Evolutionary conservation across 2,888 invertebrate species (phyloP), one percentile per base, ranked within the genome.

Genomic region (Torymus aiolomorphi): DNA sequence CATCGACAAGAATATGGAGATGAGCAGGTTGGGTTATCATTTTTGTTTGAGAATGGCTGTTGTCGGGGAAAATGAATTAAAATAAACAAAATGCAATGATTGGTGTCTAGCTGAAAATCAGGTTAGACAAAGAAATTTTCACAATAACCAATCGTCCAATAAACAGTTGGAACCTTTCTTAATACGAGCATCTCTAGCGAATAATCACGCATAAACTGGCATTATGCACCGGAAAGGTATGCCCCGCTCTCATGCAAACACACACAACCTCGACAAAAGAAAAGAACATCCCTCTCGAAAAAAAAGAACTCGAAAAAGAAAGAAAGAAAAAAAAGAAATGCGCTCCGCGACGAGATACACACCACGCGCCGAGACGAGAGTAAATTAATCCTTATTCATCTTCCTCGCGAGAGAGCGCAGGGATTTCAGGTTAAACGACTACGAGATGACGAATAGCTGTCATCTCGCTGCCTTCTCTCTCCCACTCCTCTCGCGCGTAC

Each of bases 361-460:
- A 16, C 4, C 42, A 56, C 11, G 70, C 12, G n/a, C 13, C 71
- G 61, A 57, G 66, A 71, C 66, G 80, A 80, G 54, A 76, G 77
- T 80, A 80, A 78, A 81, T 81, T 81, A 81, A 78, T 76, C 77
- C 77, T 75, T 77, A 80, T 80, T 78, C 80, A 80, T 74, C 74
- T 65, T 76, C 8, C 74, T 74, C 62, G 66, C 66, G 51, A 42
- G 42, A 31, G 31, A 31, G 57, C 63, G 63, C 51, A 69, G 16
- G 51, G 69, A 78, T 78, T 75, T 78, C 62, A 54, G 31, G 57
- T 56, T 61, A 24, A 69, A 73, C 81, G 83, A 83, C 84, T 83
- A 82, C 76, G 71, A 84, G 86, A 86, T 88, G 88, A 88, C 85
- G 85, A 85, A 88, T 88, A 82, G 83, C 86, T 87, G 88, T 88